A percentile compares a stretch with the other conserved stretches of the same genome.
phyloP scores from a whole-genome alignment of 2,797 vertebrate species.

The Gymnopithys bicolor region DNA sequence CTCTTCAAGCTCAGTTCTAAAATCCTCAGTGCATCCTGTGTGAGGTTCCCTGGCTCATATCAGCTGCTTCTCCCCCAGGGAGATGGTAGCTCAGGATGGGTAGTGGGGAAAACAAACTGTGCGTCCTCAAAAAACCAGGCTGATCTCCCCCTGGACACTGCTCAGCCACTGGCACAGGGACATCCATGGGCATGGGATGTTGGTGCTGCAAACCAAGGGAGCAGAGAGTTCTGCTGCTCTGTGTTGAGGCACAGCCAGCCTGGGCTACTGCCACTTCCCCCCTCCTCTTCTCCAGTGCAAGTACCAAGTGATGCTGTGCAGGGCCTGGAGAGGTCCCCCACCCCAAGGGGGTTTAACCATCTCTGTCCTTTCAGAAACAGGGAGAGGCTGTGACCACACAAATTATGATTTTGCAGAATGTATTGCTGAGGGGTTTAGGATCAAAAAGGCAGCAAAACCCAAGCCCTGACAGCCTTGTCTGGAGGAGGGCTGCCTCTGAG shows the following conservation, averaged over 20 bases:
- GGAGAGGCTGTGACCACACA: not conserved
- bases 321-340: not conserved
- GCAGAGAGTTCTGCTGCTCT: not conserved
- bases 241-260: rapidly evolving
- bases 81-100: not conserved
- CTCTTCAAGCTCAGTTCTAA: not conserved
- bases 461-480: rapidly evolving
- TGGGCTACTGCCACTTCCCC: no score
- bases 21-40: not conserved
- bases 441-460: not conserved
- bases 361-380: not conserved
- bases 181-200: rapidly evolving
- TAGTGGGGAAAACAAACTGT: not conserved
- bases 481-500: not conserved
- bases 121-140: no score
- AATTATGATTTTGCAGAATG: not conserved
- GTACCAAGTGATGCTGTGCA: not conserved
- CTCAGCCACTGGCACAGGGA: rapidly evolving
- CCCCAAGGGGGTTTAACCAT: rapidly evolving
- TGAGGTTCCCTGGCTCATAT: not conserved
- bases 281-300: not conserved
- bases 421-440: not conserved
- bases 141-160: rapidly evolving
- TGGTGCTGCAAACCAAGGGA: not conserved
- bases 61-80: not conserved